These are phyloP conservation scores for Nomada lathburiana DNA, from an alignment of 2,888 invertebrate genomes.

Conservation along the genomic window DNA sequence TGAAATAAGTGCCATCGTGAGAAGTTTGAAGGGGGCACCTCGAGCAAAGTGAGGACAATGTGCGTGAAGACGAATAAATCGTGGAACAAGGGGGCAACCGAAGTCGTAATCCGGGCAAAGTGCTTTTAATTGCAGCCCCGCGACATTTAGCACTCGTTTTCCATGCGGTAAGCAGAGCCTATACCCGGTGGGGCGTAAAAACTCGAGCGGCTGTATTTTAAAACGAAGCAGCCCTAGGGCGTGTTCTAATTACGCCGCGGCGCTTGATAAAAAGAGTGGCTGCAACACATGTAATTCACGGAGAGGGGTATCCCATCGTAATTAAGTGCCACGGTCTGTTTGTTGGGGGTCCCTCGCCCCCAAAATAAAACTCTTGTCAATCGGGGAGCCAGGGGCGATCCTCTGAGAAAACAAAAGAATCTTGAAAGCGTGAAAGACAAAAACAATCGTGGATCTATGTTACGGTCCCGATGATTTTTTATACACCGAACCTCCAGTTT, in stretches of 20 bases:
- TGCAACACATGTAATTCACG: conserved; percentile 63
- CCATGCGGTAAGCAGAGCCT: conserved; percentile 24
- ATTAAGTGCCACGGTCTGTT: conserved; percentile 70
- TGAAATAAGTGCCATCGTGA: not conserved
- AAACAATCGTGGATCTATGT: conserved; percentile 2
- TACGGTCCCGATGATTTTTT: not conserved
- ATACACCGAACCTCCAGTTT: not conserved
- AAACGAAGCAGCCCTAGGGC: conserved; percentile 61
- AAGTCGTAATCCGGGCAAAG: conserved; percentile 16
- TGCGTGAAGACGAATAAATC: conserved; percentile 5
- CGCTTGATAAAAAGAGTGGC: conserved; percentile 62
- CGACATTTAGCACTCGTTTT: conserved; percentile 25
- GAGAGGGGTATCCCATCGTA: conserved; percentile 64
- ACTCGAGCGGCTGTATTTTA: conserved; percentile 44
- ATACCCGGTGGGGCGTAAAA: conserved; percentile 26
- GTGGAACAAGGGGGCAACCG: not conserved
- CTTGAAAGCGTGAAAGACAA: no score
- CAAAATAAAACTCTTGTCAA: conserved; percentile 52
- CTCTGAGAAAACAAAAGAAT: not conserved
- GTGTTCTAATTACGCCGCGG: conserved; percentile 75
- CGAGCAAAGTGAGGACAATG: not conserved
- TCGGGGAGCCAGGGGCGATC: conserved; percentile 30
- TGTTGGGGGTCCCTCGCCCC: conserved; percentile 31
- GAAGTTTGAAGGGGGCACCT: not conserved
- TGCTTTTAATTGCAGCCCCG: conserved; percentile 36